A percentile compares a stretch with the other conserved stretches of the same genome.
Conservation (phyloP, 2,113 vertebrate genomes). For the Serilophus lunatus region DNA sequence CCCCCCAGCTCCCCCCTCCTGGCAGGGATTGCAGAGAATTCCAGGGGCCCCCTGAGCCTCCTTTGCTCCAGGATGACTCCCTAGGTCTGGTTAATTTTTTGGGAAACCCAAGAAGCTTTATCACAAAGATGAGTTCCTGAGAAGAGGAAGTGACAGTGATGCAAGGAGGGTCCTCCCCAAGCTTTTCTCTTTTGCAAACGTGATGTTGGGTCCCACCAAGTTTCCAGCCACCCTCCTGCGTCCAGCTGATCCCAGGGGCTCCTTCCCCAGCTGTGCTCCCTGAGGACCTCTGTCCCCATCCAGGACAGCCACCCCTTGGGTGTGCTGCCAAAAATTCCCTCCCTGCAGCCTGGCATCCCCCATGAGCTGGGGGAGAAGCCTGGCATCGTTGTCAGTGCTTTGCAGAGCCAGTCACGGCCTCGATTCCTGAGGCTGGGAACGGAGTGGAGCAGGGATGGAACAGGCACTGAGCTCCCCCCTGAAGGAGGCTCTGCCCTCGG, state of each 20-base stretch:
- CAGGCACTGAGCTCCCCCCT: neutral
- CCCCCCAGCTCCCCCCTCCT: neutral
- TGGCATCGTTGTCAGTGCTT: neutral
- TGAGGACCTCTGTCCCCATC: accelerated
- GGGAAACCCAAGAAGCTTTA: accelerated
- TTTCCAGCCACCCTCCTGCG: neutral
- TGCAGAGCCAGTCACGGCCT: slow-evolving; percentile 40
- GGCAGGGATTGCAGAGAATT: neutral
- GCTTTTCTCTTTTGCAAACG: neutral
- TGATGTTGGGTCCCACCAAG: neutral
- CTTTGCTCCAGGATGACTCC: neutral
- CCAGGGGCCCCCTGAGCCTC: neutral
- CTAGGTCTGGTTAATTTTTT: neutral
- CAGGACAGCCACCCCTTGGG: neutral
- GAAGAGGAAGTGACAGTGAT: accelerated
- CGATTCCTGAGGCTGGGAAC: neutral
- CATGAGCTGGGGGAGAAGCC: neutral
- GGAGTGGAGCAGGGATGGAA: neutral
- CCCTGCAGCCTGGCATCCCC: neutral
- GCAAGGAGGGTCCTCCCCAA: accelerated
- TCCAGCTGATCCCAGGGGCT: neutral
- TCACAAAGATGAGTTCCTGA: neutral
- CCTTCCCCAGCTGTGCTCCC: neutral
- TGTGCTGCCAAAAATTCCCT: neutral
- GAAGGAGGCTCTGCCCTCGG: neutral